Base-by-base conservation (phyloP, 1,140 invertebrate genomes). In the Aphidius ervi region DNA sequence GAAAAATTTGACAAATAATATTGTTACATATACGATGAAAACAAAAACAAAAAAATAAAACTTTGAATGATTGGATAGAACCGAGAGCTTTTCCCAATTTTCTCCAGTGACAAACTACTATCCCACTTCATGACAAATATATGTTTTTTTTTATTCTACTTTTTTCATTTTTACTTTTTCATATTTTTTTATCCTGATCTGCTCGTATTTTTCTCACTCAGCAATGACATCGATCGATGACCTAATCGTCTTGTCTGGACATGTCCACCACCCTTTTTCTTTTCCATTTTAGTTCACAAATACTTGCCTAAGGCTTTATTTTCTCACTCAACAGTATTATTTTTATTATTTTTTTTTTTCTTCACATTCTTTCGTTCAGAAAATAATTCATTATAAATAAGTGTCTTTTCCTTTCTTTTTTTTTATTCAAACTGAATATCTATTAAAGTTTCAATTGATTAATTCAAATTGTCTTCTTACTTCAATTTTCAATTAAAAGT, bases 221-320 rank as follows among this genome's bases (percentile, higher is more conserved):
- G 31, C 9, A 63, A 31, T 48, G 56, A 59, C 57, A 55, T 9
- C 49, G 52, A 59, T 63, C 57, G 56, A 63, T 63, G 37, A 50
- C 23, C 45, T 59, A 63, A 63, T 63, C 56, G 50, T 41, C 43
- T 9, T 59, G 31, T 52, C 43, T 42, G 42, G 4, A 10, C 56
- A 46, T 54, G 49, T 46, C 59, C 43, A 54, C 5, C n/a, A 40
- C 20, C 16, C 46, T n/a, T 31, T n/a, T 20, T n/a, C 41, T 39
- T 10, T 10, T 40, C 52, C 7, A 40, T n/a, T 46, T 39, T 47
- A 31, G 16, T 47, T 39, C 9, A 47, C 23, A 20, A 57, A 47
- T 47, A 31, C 23, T 31, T 31, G 23, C 23, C 23, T 31, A 31
- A 31, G 4, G 23, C 4, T 31, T 31, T 31, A 31, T 31, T 31